Evolutionary conservation across 2,888 invertebrate species (phyloP).

Genomic region (Mechanitis mazaeus): DNA sequence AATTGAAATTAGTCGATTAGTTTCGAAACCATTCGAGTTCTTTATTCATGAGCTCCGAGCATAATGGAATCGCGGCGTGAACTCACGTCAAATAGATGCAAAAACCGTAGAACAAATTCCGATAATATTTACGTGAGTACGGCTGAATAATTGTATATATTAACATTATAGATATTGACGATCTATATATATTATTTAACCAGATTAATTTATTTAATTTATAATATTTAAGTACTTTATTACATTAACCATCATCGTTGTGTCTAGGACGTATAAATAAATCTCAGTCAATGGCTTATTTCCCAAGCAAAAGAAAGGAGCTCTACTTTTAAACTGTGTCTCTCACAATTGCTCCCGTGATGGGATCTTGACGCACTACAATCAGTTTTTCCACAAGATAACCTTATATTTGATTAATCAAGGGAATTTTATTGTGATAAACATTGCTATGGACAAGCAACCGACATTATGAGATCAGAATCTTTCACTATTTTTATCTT

Average conservation of each 20-base stretch:
- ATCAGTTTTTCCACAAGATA: constrained; percentile 35
- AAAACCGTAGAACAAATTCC: no score
- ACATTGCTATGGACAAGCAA: background rate
- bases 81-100: no score
- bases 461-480: no score
- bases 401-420: constrained; percentile 8
- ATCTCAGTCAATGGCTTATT: constrained; percentile 42
- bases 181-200: no score
- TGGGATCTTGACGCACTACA: constrained; percentile 36
- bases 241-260: background rate
- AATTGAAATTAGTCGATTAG: no score
- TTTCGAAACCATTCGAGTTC: no score
- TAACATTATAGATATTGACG: no score
- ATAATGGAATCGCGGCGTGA: no score
- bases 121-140: no score
- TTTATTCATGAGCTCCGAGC: no score
- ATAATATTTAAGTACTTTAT: background rate
- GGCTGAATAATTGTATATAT: no score
- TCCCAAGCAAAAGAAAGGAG: constrained; percentile 65
- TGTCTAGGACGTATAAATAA: constrained; percentile 9
- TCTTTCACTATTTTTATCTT: no score
- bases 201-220: background rate
- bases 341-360: constrained; percentile 47
- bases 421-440: constrained; percentile 1
- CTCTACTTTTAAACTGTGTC: constrained; percentile 48